Base-by-base conservation (phyloP, 1,140 invertebrate genomes). In the Papilio machaon region DNA sequence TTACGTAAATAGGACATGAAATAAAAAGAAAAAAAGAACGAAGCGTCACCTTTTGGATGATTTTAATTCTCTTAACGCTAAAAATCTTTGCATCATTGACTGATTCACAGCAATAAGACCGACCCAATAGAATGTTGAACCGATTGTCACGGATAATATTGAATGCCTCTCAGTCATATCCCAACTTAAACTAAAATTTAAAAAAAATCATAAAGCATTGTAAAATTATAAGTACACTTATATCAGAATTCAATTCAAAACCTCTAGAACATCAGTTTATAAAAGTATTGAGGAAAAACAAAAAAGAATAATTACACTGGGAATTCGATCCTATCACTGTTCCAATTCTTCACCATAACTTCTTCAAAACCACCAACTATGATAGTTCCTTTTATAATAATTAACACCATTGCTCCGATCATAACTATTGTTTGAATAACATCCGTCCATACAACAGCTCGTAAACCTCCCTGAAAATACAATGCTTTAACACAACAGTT, bases 371-470 rank as follows among this genome's bases (percentile, higher is more conserved):
- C 98, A 2, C 98, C 98, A 9, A 97, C 95, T 75, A 98, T 97
- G 0, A 96, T 82, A 0, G 97, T 97, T 5, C 98, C 98, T 93
- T 98, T 97, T 8, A 98, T 92, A 0, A 97, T 92, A 8, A 99
- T 96, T 75, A 98, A 92, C 0, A 98, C 85, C 95, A 99, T 97
- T 6, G 98, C 97, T 0, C 96, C 96, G 70, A 98, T 97, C 97
- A 99, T 99, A 0, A 99, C 95, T 9, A 97, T 88, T 0, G 97
- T 96, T 94, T 99, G 98, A 82, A 99, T 97, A 2, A 98, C 97
- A 92, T 99, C 98, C 0, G 98, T 99, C 98, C 98, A 98, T 17
- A 99, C 97, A 0, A 99, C 98, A 7, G 98, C 98, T 95, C 98
- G 98, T 70, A 99, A 95, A 13, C 98, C 98, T 82, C 98, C 98